Base-by-base conservation (phyloP, 2,888 invertebrate genomes). In the Nymphalis c-album region DNA sequence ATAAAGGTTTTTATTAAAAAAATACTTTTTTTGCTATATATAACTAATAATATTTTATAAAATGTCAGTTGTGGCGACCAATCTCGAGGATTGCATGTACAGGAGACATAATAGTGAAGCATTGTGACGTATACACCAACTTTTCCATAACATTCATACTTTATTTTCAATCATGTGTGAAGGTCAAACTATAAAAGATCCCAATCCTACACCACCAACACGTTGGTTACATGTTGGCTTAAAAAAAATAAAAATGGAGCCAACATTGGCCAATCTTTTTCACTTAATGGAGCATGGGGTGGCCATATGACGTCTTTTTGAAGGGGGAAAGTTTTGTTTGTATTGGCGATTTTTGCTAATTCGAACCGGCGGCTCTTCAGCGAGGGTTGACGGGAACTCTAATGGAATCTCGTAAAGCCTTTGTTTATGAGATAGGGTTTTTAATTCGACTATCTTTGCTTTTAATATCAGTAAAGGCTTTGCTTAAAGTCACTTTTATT, bases 291-390 rank as follows among this genome's bases (percentile, higher is more conserved):
- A 55, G 17, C 40, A 45, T 51, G 51, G 47, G 55, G 48, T n/a
- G 60, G 60, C 68, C 60, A 31, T 57, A 57, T 60, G 46, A 55
- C 60, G 60, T 60, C 63, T 47, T 55, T 35, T 59, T 47, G 53
- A 35, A 55, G 40, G 68, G 71, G 67, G 70, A 67, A 60, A 59
- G 67, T 70, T 82, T 85, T 84, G 77, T 80, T 82, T 78, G 78
- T 78, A 60, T 80, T 81, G 78, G 73, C 78, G 78, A 82, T 82
- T 82, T 83, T 81, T 75, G 76, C 80, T 84, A 83, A 83, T 83
- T 80, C 79, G 78, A 80, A 79, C 75, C 73, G 71, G 74, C 70
- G 74, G 71, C 64, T 63, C 22, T 51, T 64, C 71, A 55, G 55
- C n/a, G 55, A 57, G 57, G 57, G 57, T 57, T 18, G 66, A 67